Evolutionary conservation across 1,140 invertebrate species (phyloP), one percentile per base, ranked within the genome.

Genomic region (Papilio machaon): DNA sequence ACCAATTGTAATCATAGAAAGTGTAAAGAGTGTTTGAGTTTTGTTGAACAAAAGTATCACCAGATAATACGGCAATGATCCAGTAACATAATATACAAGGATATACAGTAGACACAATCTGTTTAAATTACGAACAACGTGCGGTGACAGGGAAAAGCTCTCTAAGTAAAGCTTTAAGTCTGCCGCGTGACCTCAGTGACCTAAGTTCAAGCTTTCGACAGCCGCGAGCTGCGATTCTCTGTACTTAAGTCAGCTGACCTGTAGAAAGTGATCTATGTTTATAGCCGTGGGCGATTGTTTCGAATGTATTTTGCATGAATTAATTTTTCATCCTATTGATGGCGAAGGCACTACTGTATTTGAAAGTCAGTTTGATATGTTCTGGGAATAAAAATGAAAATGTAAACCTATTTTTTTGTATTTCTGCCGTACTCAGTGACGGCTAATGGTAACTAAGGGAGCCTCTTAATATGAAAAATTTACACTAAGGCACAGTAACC

Each of bases 151-250:
- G 47, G 73, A 75, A 75, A 75, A 52, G 73, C 73, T 49, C 46
- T 75, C 47, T 46, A 46, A 73, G 70, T 73, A 73, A 75, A 75
- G 23, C 38, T 43, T 74, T 13, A 52, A 52, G 49, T 11, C 49
- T 52, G 17, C 17, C n/a, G 8, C 7, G 54, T 58, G n/a, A 58
- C 43, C 73, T 47, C 15, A 47, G 73, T 75, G 73, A 54, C 73
- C 73, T 75, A 30, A 75, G 73, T 75, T 75, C 73, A 75, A 49
- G 73, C 73, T 75, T 75, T 75, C 73, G 47, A 75, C 73, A 49
- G 19, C 73, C 73, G 19, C 46, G 4, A 47, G 73, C 73, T 23
- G 43, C n/a, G 46, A 49, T 67, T 30, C 23, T 38, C 19, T 52
- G 73, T 75, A 52, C 73, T 49, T 75, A 75, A 49, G 43, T 75